These are phyloP conservation scores for Thera britannica DNA, from an alignment of 2,888 invertebrate genomes.

Conservation along the genomic window DNA sequence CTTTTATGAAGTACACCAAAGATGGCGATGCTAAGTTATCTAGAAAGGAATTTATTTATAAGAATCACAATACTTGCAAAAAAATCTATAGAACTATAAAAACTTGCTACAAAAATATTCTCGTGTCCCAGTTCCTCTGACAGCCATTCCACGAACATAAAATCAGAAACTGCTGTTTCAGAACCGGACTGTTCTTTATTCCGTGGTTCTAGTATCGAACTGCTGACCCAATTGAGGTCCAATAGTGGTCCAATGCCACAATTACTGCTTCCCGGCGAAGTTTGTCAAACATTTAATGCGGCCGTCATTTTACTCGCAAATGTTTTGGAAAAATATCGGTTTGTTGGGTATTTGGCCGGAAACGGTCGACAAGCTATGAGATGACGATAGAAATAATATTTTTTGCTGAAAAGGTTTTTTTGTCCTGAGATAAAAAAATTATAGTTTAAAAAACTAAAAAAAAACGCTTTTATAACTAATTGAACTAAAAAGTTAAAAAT, in stretches of 20 bases:
- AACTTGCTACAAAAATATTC: background rate
- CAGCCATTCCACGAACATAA: conserved; percentile 3
- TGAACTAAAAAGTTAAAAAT: too few species aligned
- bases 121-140: conserved; percentile 6
- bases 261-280: conserved; percentile 30
- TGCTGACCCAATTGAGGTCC: conserved; percentile 35
- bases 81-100: background rate
- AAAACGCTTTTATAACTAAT: too few species aligned
- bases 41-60: too few species aligned
- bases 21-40: too few species aligned
- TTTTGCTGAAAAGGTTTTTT: background rate
- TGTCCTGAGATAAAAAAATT: too few species aligned
- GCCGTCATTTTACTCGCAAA: conserved; percentile 21
- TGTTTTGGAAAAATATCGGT: conserved; percentile 30
- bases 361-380: background rate
- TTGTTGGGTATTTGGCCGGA: background rate
- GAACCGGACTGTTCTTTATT: conserved; percentile 11
- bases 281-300: conserved; percentile 37
- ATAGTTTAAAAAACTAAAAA: too few species aligned
- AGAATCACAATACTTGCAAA: too few species aligned
- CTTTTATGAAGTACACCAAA: too few species aligned
- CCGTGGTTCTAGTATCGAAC: conserved; percentile 30
- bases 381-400: background rate
- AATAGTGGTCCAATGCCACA: conserved; percentile 32
- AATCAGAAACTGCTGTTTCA: conserved; percentile 15